Evolutionary conservation across 2,113 vertebrate species (phyloP).

Genomic region (Otocyon megalotis): DNA sequence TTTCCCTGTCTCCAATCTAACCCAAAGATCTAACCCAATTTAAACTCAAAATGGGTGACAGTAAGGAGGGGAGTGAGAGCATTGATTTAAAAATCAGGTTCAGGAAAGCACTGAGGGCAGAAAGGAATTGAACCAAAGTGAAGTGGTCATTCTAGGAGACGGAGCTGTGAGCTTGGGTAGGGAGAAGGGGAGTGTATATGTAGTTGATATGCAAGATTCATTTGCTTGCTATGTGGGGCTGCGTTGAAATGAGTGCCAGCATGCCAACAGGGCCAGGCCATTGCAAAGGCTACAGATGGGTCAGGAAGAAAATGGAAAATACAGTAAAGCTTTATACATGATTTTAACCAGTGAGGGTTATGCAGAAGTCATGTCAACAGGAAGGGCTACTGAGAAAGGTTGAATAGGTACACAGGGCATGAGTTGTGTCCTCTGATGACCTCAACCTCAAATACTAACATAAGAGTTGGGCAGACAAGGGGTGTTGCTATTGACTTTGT

Average conservation of each 20-base stretch:
- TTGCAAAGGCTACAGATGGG: neutral
- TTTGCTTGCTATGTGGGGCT: neutral
- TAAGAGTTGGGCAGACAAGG: neutral
- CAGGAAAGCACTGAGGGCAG: neutral
- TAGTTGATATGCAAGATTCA: neutral
- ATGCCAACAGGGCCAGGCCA: neutral
- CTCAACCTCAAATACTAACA: neutral
- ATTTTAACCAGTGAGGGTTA: neutral
- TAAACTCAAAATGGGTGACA: neutral
- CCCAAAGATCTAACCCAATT: neutral
- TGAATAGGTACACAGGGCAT: neutral
- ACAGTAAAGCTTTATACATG: neutral
- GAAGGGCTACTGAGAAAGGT: neutral
- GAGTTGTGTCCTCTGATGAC: neutral
- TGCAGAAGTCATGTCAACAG: neutral
- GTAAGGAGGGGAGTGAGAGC: rapidly evolving
- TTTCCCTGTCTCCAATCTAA: neutral
- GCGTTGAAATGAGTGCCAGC: neutral
- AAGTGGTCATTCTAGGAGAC: neutral
- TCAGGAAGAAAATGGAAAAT: neutral
- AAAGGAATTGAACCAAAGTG: neutral
- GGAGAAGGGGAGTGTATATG: neutral
- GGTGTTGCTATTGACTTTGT: neutral
- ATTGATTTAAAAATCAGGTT: neutral
- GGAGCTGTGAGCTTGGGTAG: neutral